Base-by-base conservation (phyloP, 2,888 invertebrate species). In the Cryptocephalus primarius region DNA sequence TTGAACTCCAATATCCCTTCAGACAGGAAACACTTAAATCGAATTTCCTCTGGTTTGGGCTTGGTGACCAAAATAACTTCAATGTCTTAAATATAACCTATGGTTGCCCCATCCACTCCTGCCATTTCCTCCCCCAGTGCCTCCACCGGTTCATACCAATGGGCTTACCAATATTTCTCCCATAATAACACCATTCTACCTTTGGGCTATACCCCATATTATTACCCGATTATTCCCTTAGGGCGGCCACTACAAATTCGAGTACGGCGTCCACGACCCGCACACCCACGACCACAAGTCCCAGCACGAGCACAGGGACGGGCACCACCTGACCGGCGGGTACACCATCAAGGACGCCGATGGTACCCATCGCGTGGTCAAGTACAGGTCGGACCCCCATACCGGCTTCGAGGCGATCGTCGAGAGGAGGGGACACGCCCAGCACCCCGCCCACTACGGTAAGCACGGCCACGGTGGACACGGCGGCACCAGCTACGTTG, bases 261-360 rank as follows among this genome's bases (percentile, higher is more conserved):
- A 63, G 40, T 70, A 70, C 48, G 68, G 68, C 4, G 69, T 70
- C 11, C 58, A 63, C 43, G 70, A 70, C 51, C 62, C 65, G 9
- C 67, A 70, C 45, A 69, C 69, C 32, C 62, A 65, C 31, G 70
- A 70, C 53, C 55, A 60, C 46, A 66, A 70, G 53, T 59, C 60
- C n/a, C 69, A 69, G 48, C 59, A 63, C 47, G 70, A 70, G 54
- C 60, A 63, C 46, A 60, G 67, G 32, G 61, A 69, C 46, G 68
- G 68, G 8, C 61, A 69, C 45, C 53, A 62, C 22, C 68, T 68
- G 31, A 63, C 65, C 45, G 70, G 69, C 33, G 60, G 55, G n/a
- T 69, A 69, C 59, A 60, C 62, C 39, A 47, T 69, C n/a, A 59
- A 66, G 33, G 68, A 69, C 53, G 62, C 69, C 33, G 70, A 69